Evolutionary conservation across 2,797 vertebrate genomes (phyloP), one percentile per base, ranked within the genome.

Genomic region (Furcifer pardalis): DNA sequence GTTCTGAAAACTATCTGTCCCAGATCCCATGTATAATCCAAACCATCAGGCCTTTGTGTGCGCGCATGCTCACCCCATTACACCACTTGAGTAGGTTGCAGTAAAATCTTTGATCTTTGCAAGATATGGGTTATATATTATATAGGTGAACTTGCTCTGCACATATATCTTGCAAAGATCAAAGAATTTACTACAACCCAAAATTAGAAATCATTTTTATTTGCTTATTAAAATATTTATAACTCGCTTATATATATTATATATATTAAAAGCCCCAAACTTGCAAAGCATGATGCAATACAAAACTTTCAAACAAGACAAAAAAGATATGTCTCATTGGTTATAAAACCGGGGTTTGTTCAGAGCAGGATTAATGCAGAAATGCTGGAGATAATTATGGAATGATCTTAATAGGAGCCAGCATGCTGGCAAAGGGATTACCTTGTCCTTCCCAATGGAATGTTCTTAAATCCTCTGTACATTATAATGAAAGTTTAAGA

Each of bases 181-280:
- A 68, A 52, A 30, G 7, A 12, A 37, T 83, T 68, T 68, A 56
- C 59, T 37, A 12, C 17, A 37, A 25, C 32, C 15, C 65, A 37
- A 62, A 62, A 73, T 25, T 23, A 56, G n/a, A 37, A 63, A 6
- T 63, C 7, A 27, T 73, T 23, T 69, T 82, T 37, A 1, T 46
- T 72, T 46, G n/a, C 23, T 73, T 69, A 80, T 80, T 56, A 25
- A 52, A 73, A 30, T 71, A 82, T 46, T 46, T 82, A 72, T 42
- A n/a, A 62, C 40, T 12, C 23, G 25, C 30, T 73, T 73, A n/a
- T n/a, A n/a, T n/a, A n/a, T 71, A n/a, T 62, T 62, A 7, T 62
- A 25, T 25, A 62, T 7, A 62, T 32, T 12, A 32, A 59, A 81
- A 42, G 13, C 12, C 46, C 40, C 30, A 62, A 62, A 49, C 69